Evolutionary conservation across 2,113 vertebrate species (phyloP).

Genomic region (Scomber japonicus): DNA sequence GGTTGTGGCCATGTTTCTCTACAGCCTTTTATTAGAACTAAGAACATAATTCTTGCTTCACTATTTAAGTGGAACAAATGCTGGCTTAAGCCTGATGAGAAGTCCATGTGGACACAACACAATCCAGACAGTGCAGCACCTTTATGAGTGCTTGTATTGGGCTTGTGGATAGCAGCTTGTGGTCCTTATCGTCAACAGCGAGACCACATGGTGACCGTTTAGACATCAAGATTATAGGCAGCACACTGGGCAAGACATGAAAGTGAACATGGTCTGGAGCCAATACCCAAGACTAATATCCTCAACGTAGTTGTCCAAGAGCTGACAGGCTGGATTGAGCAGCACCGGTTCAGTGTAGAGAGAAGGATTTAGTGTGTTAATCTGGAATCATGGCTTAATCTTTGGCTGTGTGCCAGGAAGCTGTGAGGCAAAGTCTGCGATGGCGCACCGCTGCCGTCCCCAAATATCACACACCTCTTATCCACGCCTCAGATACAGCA

Average conservation of each 20-base stretch:
- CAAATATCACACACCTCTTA: constrained; percentile 23
- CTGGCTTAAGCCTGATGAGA: constrained; percentile 45
- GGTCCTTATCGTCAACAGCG: constrained; percentile 43
- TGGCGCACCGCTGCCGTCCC: neutral
- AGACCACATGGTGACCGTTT: constrained; percentile 52
- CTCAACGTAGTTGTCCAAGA: constrained; percentile 55
- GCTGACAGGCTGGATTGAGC: constrained; percentile 45
- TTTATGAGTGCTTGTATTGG: constrained; percentile 29
- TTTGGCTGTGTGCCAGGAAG: constrained; percentile 60
- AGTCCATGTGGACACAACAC: constrained; percentile 4
- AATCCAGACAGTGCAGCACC: constrained; percentile 19
- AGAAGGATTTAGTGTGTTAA: constrained; percentile 72
- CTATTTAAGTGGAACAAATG: constrained; percentile 63
- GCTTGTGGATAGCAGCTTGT: constrained; percentile 26
- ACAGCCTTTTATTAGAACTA: constrained; percentile 43
- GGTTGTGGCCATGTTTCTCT: constrained; percentile 44
- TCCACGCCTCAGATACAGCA: constrained; percentile 37
- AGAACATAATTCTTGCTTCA: constrained; percentile 54
- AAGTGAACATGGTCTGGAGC: constrained; percentile 55
- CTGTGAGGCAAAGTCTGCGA: constrained; percentile 35
- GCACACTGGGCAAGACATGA: constrained; percentile 54
- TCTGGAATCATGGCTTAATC: constrained; percentile 75
- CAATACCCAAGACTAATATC: constrained; percentile 73
- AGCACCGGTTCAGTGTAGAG: constrained; percentile 42
- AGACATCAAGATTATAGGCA: constrained; percentile 57